Evolutionary conservation across 2,888 invertebrate species (phyloP).

Genomic region (Drosophila infuscata): DNA sequence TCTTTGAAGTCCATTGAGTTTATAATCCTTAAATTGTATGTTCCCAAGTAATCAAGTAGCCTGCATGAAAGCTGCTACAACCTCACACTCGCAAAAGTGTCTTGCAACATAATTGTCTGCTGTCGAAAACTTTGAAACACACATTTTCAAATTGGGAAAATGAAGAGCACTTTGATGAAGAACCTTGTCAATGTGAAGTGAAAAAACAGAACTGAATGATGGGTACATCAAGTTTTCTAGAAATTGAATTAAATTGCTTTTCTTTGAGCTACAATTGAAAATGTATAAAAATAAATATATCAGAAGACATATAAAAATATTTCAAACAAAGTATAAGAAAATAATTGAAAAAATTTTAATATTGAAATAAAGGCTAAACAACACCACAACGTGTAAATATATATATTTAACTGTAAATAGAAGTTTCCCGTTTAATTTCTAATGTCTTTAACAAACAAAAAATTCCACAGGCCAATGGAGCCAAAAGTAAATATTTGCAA

Average conservation of each 20-base stretch:
- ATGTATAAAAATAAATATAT: not conserved
- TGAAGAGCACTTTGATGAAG: constrained; percentile 47
- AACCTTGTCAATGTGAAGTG: constrained; percentile 41
- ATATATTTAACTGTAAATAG: constrained; percentile 27
- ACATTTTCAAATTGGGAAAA: constrained; percentile 47
- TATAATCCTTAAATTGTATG: constrained; percentile 47
- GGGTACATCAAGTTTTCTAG: constrained; percentile 5
- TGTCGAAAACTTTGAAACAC: constrained; percentile 17
- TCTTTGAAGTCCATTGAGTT: constrained; percentile 45
- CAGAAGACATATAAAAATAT: not conserved
- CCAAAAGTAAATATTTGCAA: constrained; percentile 54
- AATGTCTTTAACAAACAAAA: constrained; percentile 27
- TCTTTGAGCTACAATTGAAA: not conserved
- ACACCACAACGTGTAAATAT: not conserved
- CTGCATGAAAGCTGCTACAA: constrained; percentile 13
- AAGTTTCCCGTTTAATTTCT: constrained; percentile 5
- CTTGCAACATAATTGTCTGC: constrained; percentile 48
- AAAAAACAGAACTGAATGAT: constrained; percentile 31
- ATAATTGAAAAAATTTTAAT: not conserved
- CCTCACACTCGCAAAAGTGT: constrained; percentile 37
- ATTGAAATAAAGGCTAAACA: not conserved
- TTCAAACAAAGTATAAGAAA: not conserved
- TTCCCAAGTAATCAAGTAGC: constrained; percentile 28
- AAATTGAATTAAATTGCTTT: constrained; percentile 14
- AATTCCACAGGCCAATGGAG: constrained; percentile 12